Conservation (phyloP, 2,113 vertebrate genomes). For the Charadrius vociferus region DNA sequence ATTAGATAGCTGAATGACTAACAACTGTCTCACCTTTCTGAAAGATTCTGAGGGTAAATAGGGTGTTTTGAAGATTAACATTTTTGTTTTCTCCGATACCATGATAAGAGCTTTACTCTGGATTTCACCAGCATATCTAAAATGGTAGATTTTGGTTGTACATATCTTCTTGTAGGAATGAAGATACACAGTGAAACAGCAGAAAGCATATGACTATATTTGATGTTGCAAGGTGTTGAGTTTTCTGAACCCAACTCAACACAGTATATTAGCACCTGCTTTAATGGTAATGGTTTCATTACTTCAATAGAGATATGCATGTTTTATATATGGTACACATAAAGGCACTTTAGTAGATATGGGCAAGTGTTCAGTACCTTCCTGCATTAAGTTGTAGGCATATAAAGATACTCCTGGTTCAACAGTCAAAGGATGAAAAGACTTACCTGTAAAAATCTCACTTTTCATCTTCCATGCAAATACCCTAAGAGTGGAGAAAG, state of each 20-base stretch:
- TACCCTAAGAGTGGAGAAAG: conserved; percentile 60
- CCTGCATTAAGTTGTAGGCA: neutral
- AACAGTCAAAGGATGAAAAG: neutral
- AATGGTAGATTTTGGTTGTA: neutral
- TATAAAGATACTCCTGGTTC: neutral
- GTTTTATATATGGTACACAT: neutral
- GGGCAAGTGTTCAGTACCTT: neutral
- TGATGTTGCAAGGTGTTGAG: neutral
- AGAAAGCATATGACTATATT: neutral
- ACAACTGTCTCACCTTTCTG: neutral
- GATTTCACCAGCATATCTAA: neutral
- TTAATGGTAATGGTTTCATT: neutral
- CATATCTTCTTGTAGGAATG: neutral
- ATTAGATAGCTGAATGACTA: neutral
- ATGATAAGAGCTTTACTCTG: neutral
- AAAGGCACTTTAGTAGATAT: neutral
- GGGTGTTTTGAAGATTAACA: neutral
- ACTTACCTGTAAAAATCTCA: conserved; percentile 60
- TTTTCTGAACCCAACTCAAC: neutral
- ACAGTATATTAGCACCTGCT: neutral
- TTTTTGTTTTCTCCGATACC: neutral
- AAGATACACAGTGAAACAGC: neutral
- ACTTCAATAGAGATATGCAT: neutral
- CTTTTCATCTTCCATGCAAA: conserved; percentile 45
- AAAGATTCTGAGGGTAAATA: neutral